Conservation (phyloP, 2,113 vertebrate genomes). For the Peromyscus maniculatus region DNA sequence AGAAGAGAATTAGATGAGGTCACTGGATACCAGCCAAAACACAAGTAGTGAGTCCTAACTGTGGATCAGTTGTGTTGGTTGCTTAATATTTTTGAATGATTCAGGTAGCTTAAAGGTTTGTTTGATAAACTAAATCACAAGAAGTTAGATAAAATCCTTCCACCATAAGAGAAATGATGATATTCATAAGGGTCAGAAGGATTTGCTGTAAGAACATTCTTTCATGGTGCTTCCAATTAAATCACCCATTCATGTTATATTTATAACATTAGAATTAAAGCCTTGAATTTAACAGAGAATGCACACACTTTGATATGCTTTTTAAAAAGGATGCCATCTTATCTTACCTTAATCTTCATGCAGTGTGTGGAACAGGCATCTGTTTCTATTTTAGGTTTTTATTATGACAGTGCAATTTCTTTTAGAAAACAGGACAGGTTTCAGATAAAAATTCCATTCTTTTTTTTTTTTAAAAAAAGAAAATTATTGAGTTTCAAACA, state of each 20-base stretch:
- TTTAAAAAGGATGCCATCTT: neutral
- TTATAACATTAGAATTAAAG: neutral
- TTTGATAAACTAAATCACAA: neutral
- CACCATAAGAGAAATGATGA: neutral
- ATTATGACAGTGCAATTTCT: neutral
- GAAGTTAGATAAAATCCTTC: neutral
- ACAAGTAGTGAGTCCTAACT: neutral
- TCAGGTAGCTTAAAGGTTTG: neutral
- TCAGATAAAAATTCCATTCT: constrained; percentile 22
- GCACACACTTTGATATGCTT: neutral
- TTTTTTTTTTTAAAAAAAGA: neutral
- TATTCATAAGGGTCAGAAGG: neutral
- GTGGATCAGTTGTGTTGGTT: neutral
- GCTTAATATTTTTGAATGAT: neutral
- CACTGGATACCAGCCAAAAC: neutral
- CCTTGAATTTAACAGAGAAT: constrained; percentile 16
- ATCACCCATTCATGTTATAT: neutral
- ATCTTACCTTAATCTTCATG: neutral
- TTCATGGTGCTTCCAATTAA: constrained; percentile 48
- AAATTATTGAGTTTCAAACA: constrained; percentile 48
- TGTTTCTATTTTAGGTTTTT: constrained; percentile 49
- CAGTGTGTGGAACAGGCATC: neutral
- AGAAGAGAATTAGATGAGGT: neutral
- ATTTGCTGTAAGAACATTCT: neutral
- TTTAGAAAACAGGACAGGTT: neutral